A percentile compares a stretch with the other conserved stretches of the same genome.
phyloP scores from a whole-genome alignment of 2,888 invertebrate species.

The Synergus gifuensis region DNA sequence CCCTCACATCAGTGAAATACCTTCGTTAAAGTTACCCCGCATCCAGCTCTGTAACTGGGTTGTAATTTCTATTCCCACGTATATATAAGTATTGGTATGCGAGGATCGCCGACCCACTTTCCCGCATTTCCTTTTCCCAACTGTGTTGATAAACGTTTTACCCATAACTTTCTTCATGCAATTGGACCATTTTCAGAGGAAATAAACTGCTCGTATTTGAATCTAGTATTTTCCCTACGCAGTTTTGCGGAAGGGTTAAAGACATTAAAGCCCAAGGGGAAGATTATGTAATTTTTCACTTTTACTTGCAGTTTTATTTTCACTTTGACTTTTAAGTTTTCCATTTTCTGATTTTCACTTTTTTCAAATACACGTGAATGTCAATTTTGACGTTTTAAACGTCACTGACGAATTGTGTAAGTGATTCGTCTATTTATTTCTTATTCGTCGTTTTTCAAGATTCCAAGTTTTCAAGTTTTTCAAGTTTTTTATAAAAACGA shows the following conservation, averaged over 20 bases:
- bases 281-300: too few species aligned
- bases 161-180: conserved; percentile 39
- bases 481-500: too few species aligned
- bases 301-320: too few species aligned
- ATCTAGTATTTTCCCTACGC: conserved; percentile 2
- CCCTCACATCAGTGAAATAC: conserved; percentile 26
- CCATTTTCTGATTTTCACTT: too few species aligned
- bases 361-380: too few species aligned
- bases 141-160: conserved; percentile 23
- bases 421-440: too few species aligned
- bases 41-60: neutral
- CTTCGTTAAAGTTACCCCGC: conserved; percentile 16
- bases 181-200: conserved; percentile 33
- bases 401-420: too few species aligned
- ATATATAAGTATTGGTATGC: conserved; percentile 8
- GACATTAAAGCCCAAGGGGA: neutral
- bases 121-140: conserved; percentile 26
- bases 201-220: conserved; percentile 38
- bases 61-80: conserved; percentile 23
- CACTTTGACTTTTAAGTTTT: neutral
- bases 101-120: conserved; percentile 38
- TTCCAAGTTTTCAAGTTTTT: too few species aligned
- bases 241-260: neutral
- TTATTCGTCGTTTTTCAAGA: too few species aligned
- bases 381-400: too few species aligned